These are phyloP conservation scores for Unio pictorum DNA, from an alignment of 2,888 invertebrate genomes.

Conservation along the genomic window DNA sequence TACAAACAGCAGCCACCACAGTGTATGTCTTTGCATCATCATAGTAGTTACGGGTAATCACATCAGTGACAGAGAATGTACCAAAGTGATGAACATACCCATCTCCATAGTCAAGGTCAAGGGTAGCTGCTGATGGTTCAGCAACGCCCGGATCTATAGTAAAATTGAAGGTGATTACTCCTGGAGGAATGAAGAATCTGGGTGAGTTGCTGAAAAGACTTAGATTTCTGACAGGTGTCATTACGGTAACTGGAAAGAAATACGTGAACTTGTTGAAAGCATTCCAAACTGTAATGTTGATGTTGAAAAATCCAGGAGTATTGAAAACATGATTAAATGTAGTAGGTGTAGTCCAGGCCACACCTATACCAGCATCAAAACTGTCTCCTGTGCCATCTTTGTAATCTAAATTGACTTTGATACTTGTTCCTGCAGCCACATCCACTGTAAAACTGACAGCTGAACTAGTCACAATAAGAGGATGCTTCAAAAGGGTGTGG, in stretches of 20 bases:
- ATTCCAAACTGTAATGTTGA: slow-evolving; percentile 39
- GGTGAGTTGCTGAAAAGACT: slow-evolving; percentile 9
- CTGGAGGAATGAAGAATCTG: slow-evolving; percentile 35
- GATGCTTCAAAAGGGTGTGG: slow-evolving; percentile 4
- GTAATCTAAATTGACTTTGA: slow-evolving; percentile 32
- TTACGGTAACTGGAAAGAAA: slow-evolving; percentile 28
- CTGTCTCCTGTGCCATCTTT: slow-evolving; percentile 26
- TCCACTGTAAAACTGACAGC: slow-evolving; percentile 30
- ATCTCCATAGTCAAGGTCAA: slow-evolving; percentile 50
- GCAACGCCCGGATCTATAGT: slow-evolving; percentile 19
- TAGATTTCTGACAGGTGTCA: slow-evolving; percentile 43
- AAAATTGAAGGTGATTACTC: slow-evolving; percentile 19
- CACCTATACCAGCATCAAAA: slow-evolving; percentile 13
- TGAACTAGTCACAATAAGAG: slow-evolving; percentile 12
- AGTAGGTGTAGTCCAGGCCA: slow-evolving; percentile 7
- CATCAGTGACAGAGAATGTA: slow-evolving; percentile 20
- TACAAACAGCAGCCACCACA: slow-evolving; percentile 34
- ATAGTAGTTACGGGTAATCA: slow-evolving; percentile 18
- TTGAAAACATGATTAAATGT: slow-evolving; percentile 33
- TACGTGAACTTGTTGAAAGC: slow-evolving; percentile 17
- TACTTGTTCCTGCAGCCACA: slow-evolving; percentile 44
- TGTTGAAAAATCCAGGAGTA: slow-evolving; percentile 31
- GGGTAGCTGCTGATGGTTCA: slow-evolving; percentile 43
- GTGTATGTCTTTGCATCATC: slow-evolving; percentile 27
- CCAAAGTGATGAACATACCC: slow-evolving; percentile 9